These are phyloP conservation scores for Proisotoma minuta DNA, from an alignment of 2,888 invertebrate species.

Conservation along the genomic window DNA sequence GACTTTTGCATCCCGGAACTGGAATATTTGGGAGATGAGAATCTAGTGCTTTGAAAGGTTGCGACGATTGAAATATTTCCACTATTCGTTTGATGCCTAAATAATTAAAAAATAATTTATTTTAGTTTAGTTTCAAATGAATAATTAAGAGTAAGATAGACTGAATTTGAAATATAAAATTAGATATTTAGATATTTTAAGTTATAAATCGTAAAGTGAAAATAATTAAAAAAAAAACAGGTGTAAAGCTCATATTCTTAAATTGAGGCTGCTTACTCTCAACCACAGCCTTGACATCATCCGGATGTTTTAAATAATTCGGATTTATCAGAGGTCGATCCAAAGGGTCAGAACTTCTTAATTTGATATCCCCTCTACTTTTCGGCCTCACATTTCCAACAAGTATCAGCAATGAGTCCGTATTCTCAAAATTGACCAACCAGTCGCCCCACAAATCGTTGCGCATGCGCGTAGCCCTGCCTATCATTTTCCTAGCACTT, in stretches of 20 bases:
- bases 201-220: neutral
- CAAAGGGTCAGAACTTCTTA: slow-evolving; percentile 9
- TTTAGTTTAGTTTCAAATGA: too few relatives aligned
- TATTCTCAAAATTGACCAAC: too few relatives aligned
- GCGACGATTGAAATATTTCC: slow-evolving; percentile 4
- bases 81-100: slow-evolving; percentile 7
- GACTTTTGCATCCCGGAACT: slow-evolving; percentile 9
- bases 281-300: slow-evolving; percentile 14
- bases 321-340: slow-evolving; percentile 11
- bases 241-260: neutral
- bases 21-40: neutral
- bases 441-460: too few relatives aligned
- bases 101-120: too few relatives aligned
- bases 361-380: slow-evolving; percentile 8
- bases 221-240: neutral
- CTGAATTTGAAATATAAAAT: neutral
- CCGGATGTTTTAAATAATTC: slow-evolving; percentile 15
- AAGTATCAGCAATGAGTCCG: neutral
- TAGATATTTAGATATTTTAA: too few relatives aligned
- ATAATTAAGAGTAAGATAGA: neutral
- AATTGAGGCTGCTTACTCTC: slow-evolving; percentile 10
- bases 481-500: neutral
- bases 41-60: slow-evolving; percentile 6
- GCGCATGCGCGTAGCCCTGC: neutral
- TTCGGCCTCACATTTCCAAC: slow-evolving; percentile 12